phyloP scores from a whole-genome alignment of 2,797 vertebrate genomes.

The Sylvia borin region DNA sequence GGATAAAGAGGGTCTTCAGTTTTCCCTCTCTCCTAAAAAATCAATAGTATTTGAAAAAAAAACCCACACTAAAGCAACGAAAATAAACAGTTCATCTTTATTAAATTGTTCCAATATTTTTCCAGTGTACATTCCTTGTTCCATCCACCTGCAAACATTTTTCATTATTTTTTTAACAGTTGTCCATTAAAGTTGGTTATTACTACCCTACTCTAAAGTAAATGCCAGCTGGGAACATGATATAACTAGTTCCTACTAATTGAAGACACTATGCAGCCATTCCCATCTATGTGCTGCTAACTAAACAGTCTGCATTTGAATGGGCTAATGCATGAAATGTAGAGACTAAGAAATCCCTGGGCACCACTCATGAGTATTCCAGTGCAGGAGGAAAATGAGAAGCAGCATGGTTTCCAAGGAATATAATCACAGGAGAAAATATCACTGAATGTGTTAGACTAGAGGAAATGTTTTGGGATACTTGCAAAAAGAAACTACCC shows the following conservation, averaged over 20 bases:
- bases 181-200: conserved; percentile 52
- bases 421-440: not conserved
- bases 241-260: not conserved
- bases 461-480: not conserved
- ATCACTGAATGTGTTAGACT: not conserved
- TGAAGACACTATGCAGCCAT: conserved; percentile 10
- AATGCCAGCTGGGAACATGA: conserved; percentile 43
- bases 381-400: not conserved
- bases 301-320: conserved; percentile 4
- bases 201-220: conserved; percentile 32
- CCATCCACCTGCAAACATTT: conserved; percentile 52
- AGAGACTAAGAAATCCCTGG: not conserved
- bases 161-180: conserved; percentile 54
- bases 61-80: not conserved
- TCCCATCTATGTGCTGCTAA: conserved; percentile 22
- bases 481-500: not conserved
- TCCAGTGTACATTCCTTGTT: conserved; percentile 17
- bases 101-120: conserved; percentile 24
- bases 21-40: not conserved
- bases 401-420: not conserved
- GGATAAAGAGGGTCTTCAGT: not conserved
- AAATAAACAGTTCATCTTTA: conserved; percentile 28
- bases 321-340: not conserved
- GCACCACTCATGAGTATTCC: not conserved
- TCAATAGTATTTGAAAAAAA: not conserved